Base-by-base conservation (phyloP, 2,888 invertebrate genomes). In the Oscheius sp. region DNA sequence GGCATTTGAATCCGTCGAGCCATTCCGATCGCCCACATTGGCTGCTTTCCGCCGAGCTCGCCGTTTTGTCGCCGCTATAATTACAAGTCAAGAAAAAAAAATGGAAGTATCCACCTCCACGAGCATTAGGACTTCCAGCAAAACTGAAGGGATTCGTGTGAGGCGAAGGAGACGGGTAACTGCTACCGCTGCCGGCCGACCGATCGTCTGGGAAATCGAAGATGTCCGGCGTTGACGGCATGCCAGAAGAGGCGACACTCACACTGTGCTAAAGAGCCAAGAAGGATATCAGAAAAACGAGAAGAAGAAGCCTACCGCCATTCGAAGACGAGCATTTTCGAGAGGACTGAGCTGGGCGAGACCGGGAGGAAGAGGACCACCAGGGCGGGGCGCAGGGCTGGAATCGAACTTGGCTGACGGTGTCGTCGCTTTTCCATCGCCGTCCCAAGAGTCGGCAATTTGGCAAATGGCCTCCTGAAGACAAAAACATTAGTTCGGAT, bases 261-360 rank as follows among this genome's bases (percentile, higher is more conserved):
- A 43, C 16, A 25, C 16, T n/a, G 23, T 25, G 41, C 18, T 41
- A 35, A 35, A 35, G 41, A 35, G 59, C 6, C 27, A 16, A 35
- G 16, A 43, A 41, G 29, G n/a, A 43, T 61, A n/a, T 58, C 58
- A 43, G 45, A 21, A 18, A 41, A 29, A 56, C 25, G 7, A 27
- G 16, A 49, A 16, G 63, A n/a, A 43, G 43, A 55, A 16, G 56
- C 74, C 43, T 35, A 74, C 74, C 69, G 74, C 53, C 77, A 78
- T 78, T 2, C 75, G 74, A 5, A 77, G 63, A 12, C 80, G 53
- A 6, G 80, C 80, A 12, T 71, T 70, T 59, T 80, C 80, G 3
- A 80, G 69, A 21, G 56, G 56, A 56, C 77, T 77, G 63, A 78
- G 66, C 56, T 63, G 75, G 16, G 66, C 43, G 55, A 72, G 23